phyloP scores from a whole-genome alignment of 2,888 invertebrate genomes.

The Lathronympha strigana region DNA sequence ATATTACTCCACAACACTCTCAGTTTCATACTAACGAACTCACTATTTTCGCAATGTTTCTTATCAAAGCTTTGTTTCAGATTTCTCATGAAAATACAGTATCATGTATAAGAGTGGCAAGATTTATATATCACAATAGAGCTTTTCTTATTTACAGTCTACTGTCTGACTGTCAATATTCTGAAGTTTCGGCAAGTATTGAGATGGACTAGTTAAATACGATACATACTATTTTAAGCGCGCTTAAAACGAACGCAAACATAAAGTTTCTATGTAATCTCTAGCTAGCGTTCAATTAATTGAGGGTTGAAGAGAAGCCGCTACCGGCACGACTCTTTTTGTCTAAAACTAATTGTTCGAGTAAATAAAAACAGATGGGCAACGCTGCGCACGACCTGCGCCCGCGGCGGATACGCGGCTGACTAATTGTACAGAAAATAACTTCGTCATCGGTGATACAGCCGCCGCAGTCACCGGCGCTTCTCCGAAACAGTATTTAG shows the following conservation, averaged over 20 bases:
- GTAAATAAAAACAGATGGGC: slow-evolving; percentile 44
- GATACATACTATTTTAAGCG: slow-evolving; percentile 30
- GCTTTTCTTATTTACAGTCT: slow-evolving; percentile 1
- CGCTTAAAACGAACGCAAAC: slow-evolving; percentile 12
- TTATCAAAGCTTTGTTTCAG: slow-evolving; percentile 49
- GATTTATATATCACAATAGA: slow-evolving; percentile 8
- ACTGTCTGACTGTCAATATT: slow-evolving; percentile 7
- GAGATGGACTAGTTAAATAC: slow-evolving; percentile 26
- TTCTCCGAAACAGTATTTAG: slow-evolving; percentile 75
- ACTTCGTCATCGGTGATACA: slow-evolving; percentile 82
- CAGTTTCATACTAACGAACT: slow-evolving; percentile 8
- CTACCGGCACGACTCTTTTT: slow-evolving; percentile 42
- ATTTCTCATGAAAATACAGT: slow-evolving; percentile 43
- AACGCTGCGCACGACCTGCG: slow-evolving; percentile 61
- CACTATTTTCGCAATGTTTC: slow-evolving; percentile 19
- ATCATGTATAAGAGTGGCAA: slow-evolving; percentile 10
- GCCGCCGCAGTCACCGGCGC: slow-evolving; percentile 73
- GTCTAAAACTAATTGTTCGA: slow-evolving; percentile 43
- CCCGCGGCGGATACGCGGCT: slow-evolving; percentile 80
- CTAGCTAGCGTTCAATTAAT: slow-evolving; percentile 5
- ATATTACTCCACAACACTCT: slow-evolving; percentile 14
- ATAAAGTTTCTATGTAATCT: slow-evolving; percentile 32
- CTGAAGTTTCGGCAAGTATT: slow-evolving; percentile 11
- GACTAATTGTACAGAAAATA: slow-evolving; percentile 83
- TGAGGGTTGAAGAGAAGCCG: slow-evolving; percentile 12